Evolutionary conservation across 2,113 vertebrate genomes (phyloP), one percentile per base, ranked within the genome.

Genomic region (Tyto alba): DNA sequence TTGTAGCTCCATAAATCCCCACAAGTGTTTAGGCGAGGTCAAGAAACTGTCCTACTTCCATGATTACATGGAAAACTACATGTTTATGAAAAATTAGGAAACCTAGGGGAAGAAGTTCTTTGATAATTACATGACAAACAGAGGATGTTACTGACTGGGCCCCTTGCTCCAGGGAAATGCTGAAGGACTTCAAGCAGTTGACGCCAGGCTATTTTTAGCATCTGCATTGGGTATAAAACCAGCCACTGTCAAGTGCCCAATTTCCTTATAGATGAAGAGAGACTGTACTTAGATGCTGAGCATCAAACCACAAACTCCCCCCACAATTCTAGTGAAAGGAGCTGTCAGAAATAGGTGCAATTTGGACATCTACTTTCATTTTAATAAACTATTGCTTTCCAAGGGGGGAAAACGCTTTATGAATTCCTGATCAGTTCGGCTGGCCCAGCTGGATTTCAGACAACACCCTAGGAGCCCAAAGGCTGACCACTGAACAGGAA

Each of bases 381-480:
- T 64, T 27, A 59, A 85, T 14, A 69, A 83, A 5, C 14, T 63
- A 34, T 27, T 21, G 3, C 7, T 84, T 77, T 73, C 64, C 30
- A 32, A 22, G 15, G 25, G 5, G 1, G 2, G 2, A 2, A 20
- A 38, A 0, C 5, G 21, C 7, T 32, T 22, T 17, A 41, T 17
- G 23, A 77, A 45, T 53, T 69, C 62, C 45, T 57, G 38, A 32
- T 47, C 14, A 5, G 1, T 34, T 55, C 74, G 38, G 7, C 5
- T 59, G 68, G 36, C 20, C 34, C 38, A 63, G 13, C 2, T 45
- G 47, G 9, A 15, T 64, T 80, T 55, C 59, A 76, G 71, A 23
- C 2, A 14, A 77, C 45, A 53, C 5, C 9, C 26, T 23, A 64
- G 40, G 29, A 72, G 30, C 25, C 13, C 22, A 11, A 57, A 48